These are phyloP conservation scores for Campoplex nolae DNA, from an alignment of 2,888 invertebrate genomes.

Conservation along the genomic window DNA sequence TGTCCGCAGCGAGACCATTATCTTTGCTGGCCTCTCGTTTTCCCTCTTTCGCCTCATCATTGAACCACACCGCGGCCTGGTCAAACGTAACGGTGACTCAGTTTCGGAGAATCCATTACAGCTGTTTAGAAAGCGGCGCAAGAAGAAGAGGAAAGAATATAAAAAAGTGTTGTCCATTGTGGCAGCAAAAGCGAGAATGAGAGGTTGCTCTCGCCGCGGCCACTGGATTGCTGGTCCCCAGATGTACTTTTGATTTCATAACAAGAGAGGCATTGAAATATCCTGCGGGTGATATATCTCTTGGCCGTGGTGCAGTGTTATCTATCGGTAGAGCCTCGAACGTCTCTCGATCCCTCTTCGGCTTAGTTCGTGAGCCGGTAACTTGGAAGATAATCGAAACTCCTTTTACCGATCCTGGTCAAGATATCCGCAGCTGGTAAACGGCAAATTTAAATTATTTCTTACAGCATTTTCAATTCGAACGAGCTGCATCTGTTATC, in stretches of 20 bases:
- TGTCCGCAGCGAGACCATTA: conserved; percentile 15
- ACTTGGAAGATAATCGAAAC: background rate
- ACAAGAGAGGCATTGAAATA: conserved; percentile 31
- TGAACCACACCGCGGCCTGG: conserved; percentile 44
- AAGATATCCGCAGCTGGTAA: conserved; percentile 10
- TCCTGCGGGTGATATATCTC: background rate
- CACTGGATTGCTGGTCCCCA: conserved; percentile 62
- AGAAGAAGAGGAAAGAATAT: conserved; percentile 46
- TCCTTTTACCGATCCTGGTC: background rate
- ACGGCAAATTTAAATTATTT: background rate
- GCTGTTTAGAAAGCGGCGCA: conserved; percentile 70
- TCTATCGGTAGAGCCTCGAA: conserved; percentile 15
- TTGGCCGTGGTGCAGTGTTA: background rate
- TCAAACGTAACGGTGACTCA: conserved; percentile 71
- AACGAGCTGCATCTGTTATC: background rate
- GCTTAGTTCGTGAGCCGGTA: background rate
- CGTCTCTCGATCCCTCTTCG: background rate
- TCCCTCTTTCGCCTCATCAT: background rate
- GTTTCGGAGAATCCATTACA: conserved; percentile 73
- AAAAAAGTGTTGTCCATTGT: conserved; percentile 54
- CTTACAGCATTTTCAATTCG: background rate
- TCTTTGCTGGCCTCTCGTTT: background rate
- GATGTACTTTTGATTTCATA: conserved; percentile 59
- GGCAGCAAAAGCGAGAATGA: conserved; percentile 59
- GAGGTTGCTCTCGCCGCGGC: conserved; percentile 28